These are phyloP conservation scores for Hyalella azteca DNA, from an alignment of 2,888 invertebrate genomes.

Conservation along the genomic window DNA sequence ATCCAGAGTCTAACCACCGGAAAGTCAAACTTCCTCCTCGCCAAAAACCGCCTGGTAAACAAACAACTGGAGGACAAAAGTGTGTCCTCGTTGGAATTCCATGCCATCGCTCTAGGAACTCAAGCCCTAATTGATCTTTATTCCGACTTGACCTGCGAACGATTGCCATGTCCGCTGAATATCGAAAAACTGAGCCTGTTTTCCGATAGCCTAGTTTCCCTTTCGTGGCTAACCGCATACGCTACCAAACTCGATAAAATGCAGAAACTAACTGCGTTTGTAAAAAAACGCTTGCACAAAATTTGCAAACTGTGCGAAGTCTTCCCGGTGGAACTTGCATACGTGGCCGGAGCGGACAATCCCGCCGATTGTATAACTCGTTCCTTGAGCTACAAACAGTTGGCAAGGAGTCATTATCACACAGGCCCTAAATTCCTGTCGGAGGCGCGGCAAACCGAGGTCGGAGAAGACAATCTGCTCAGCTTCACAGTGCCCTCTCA, in stretches of 20 bases:
- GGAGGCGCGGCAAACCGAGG: not conserved
- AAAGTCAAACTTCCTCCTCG: not conserved
- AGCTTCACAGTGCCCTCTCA: not conserved
- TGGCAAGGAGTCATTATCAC: not conserved
- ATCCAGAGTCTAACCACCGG: not conserved
- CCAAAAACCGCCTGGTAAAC: conserved; percentile 34
- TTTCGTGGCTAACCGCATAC: not conserved
- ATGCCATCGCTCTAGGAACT: not conserved
- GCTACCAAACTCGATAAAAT: not conserved
- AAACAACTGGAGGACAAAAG: not conserved
- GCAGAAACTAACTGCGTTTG: not conserved
- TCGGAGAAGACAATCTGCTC: not conserved
- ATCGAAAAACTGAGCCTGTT: not conserved
- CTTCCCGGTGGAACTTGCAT: not conserved
- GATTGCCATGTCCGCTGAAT: not conserved
- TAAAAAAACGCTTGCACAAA: not conserved
- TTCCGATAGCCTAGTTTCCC: not conserved
- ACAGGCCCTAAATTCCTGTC: not conserved
- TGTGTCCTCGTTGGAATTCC: not conserved
- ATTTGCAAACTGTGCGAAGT: not conserved
- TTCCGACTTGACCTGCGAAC: not conserved
- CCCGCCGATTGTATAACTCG: not conserved
- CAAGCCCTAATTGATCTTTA: not conserved
- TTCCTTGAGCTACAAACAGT: not conserved
- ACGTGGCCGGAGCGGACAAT: not conserved